These are phyloP conservation scores for Tetrao urogallus DNA, from an alignment of 2,113 vertebrate species.

Conservation along the genomic window DNA sequence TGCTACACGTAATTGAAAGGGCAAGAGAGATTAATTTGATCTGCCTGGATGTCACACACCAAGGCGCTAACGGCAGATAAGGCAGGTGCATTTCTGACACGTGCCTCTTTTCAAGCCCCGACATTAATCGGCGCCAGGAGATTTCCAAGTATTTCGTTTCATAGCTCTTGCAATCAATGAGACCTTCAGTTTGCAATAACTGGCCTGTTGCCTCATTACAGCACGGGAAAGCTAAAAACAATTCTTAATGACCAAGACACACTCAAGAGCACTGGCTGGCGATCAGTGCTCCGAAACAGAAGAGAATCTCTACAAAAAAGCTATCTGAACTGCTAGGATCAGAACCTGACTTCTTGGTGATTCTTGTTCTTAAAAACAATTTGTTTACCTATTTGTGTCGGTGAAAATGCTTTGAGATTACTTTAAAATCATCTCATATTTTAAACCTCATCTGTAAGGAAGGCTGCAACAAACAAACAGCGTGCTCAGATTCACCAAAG, in stretches of 20 bases:
- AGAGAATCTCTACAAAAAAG: neutral
- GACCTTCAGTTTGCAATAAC: conserved; percentile 40
- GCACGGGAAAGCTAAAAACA: conserved; percentile 18
- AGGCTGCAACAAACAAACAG: neutral
- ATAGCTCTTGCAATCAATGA: conserved; percentile 27
- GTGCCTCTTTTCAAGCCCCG: conserved; percentile 8
- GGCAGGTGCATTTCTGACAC: conserved; percentile 3
- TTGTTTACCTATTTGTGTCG: neutral
- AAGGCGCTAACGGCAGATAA: conserved; percentile 12
- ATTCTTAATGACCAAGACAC: conserved; percentile 56
- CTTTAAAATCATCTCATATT: neutral
- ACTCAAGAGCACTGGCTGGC: conserved; percentile 34
- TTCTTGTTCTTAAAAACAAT: neutral
- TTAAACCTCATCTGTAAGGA: neutral
- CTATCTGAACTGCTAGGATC: neutral
- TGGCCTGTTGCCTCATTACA: conserved; percentile 32
- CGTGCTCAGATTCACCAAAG: neutral
- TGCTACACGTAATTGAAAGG: conserved; percentile 42
- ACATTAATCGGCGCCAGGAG: conserved; percentile 27
- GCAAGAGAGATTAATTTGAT: conserved; percentile 62
- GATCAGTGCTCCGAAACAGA: neutral
- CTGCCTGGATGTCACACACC: conserved; percentile 35
- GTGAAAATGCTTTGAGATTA: neutral
- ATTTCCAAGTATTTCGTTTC: conserved; percentile 59
- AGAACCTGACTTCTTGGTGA: neutral